Evolutionary conservation across 2,797 vertebrate genomes (phyloP).

Genomic region (Epinephelus awoara): DNA sequence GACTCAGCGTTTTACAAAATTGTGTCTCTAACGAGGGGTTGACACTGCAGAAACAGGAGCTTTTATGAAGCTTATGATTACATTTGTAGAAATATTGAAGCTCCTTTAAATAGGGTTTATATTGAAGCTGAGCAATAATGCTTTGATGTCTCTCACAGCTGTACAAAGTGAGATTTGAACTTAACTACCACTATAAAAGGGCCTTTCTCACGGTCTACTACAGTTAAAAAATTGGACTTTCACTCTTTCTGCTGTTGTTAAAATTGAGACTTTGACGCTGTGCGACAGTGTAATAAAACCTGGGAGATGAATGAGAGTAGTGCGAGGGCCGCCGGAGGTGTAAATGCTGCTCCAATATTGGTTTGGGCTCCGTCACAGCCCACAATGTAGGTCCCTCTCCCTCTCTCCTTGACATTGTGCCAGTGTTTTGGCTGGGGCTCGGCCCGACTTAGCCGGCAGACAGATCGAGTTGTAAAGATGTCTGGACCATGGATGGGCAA

Average conservation of each 20-base stretch:
- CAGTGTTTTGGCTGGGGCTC: constrained; percentile 64
- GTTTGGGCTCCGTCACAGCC: constrained; percentile 36
- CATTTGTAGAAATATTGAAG: background rate
- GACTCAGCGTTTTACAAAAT: background rate
- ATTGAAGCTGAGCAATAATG: background rate
- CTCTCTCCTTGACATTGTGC: constrained; percentile 53
- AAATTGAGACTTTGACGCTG: constrained; percentile 26
- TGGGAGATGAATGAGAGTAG: constrained; percentile 25
- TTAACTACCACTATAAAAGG: background rate
- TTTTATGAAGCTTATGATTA: background rate
- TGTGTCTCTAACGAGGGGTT: background rate
- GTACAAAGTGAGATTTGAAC: background rate
- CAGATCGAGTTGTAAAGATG: constrained; percentile 70
- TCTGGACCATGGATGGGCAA: constrained; percentile 54
- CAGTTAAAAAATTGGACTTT: constrained; percentile 25
- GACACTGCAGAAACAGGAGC: background rate
- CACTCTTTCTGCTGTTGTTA: constrained; percentile 6
- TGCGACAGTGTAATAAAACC: constrained; percentile 24
- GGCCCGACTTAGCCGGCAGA: constrained; percentile 42
- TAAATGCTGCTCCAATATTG: constrained; percentile 19
- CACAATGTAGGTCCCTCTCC: background rate
- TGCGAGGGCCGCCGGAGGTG: constrained; percentile 13
- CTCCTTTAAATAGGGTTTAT: background rate
- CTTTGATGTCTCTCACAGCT: background rate
- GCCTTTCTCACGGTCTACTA: background rate